Evolutionary conservation across 2,797 vertebrate genomes (phyloP).

Genomic region (Rhinogobio ventralis): DNA sequence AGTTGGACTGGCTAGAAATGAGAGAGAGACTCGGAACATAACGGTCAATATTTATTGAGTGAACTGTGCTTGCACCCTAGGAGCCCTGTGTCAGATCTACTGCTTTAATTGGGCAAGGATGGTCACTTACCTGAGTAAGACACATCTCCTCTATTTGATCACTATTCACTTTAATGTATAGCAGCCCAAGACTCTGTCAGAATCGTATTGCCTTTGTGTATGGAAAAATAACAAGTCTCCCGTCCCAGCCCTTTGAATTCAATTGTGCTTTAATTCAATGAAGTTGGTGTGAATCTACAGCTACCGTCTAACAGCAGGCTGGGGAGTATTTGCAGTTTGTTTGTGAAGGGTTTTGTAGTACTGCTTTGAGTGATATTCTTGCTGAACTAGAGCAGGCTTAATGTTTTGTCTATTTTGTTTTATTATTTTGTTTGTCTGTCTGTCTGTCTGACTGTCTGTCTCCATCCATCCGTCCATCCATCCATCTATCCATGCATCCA

Average conservation of each 20-base stretch:
- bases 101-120: constrained; percentile 50
- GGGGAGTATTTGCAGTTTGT: constrained; percentile 19
- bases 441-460: neutral
- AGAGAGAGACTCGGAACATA: constrained; percentile 29
- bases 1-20: neutral
- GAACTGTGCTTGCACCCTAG: constrained; percentile 37
- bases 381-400: neutral
- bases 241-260: neutral
- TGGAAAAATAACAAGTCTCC: constrained; percentile 33
- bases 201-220: constrained; percentile 10
- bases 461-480: neutral
- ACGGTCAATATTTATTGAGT: constrained; percentile 51
- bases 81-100: constrained; percentile 41
- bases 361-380: constrained; percentile 15
- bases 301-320: neutral
- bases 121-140: constrained; percentile 35
- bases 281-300: neutral
- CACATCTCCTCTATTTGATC: constrained; percentile 20
- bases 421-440: neutral
- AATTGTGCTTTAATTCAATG: constrained; percentile 13
- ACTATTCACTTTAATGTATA: neutral
- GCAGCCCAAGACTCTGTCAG: constrained; percentile 20
- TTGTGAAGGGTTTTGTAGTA: neutral
- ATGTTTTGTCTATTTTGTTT: neutral
- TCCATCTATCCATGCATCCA: no score